Percentiles rank a stretch among this genome's conserved stretches.
phyloP scores from a whole-genome alignment of 2,113 vertebrate genomes.

The Toxostoma redivivum region DNA sequence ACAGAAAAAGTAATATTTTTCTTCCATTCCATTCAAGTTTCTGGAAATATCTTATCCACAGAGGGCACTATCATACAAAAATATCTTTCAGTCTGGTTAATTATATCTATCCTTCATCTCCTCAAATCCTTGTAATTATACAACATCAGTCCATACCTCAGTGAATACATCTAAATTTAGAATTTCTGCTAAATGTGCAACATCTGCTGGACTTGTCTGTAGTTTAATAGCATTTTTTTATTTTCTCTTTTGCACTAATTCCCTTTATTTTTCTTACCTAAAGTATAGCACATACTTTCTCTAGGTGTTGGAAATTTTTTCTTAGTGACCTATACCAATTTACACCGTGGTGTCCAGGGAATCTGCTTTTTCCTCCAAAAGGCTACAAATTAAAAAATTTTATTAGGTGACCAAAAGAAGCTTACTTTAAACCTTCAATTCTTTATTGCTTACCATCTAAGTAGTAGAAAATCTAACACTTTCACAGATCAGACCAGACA shows the following conservation, averaged over 20 bases:
- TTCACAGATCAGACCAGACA: neutral
- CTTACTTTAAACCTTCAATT: neutral
- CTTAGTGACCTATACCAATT: neutral
- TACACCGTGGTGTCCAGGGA: neutral
- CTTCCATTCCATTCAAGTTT: neutral
- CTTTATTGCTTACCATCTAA: neutral
- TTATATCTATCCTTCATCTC: neutral
- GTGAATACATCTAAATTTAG: neutral
- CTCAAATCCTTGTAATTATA: neutral
- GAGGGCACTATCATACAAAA: neutral
- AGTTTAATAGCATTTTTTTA: neutral
- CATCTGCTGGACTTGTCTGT: neutral
- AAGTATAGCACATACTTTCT: neutral
- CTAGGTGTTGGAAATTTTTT: neutral
- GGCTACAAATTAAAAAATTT: neutral
- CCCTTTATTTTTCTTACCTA: neutral
- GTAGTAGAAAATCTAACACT: neutral
- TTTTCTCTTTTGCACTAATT: neutral
- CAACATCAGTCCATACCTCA: accelerated
- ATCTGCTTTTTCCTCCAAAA: neutral
- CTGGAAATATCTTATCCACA: neutral
- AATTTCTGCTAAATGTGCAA: neutral
- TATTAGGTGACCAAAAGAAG: neutral
- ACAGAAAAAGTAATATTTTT: neutral
- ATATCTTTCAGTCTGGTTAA: neutral